A percentile compares a stretch with the other conserved stretches of the same genome.
Conservation (phyloP, 2,888 invertebrate genomes). For the Phytoseiulus persimilis region DNA sequence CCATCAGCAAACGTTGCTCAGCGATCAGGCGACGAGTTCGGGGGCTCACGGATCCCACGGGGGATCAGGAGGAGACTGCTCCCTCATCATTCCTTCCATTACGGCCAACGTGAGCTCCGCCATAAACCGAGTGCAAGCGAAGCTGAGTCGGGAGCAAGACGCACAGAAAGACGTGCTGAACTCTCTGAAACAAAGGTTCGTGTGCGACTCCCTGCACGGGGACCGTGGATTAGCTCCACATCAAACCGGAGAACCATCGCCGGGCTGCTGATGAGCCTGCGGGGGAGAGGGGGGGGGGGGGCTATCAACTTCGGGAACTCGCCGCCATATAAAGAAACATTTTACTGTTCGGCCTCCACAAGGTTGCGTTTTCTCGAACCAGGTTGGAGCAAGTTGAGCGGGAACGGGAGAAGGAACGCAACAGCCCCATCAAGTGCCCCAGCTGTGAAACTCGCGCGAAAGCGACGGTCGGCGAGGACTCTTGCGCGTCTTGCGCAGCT, state of each 20-base stretch:
- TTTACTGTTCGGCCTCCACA: no score
- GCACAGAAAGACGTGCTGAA: constrained; percentile 32
- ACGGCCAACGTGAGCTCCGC: constrained; percentile 29
- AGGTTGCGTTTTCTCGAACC: not conserved
- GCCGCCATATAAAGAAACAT: no score
- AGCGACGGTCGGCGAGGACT: not conserved
- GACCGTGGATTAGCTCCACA: no score
- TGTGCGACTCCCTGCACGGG: no score
- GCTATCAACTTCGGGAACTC: no score
- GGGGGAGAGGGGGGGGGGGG: no score
- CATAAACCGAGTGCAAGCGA: constrained; percentile 24
- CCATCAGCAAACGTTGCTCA: constrained; percentile 6
- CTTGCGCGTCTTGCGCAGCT: not conserved
- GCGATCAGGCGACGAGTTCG: not conserved
- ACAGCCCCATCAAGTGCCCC: not conserved
- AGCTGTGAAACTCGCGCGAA: not conserved
- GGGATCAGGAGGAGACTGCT: constrained; percentile 16
- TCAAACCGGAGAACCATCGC: no score
- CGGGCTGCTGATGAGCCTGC: no score
- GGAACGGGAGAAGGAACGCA: not conserved
- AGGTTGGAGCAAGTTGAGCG: constrained; percentile 35
- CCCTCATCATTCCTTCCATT: constrained; percentile 22
- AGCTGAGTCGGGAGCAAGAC: constrained; percentile 20
- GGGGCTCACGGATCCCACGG: constrained; percentile 10
- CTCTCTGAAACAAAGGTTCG: constrained; percentile 18